phyloP scores from a whole-genome alignment of 1,140 invertebrate genomes.

The Drosophila triauraria region DNA sequence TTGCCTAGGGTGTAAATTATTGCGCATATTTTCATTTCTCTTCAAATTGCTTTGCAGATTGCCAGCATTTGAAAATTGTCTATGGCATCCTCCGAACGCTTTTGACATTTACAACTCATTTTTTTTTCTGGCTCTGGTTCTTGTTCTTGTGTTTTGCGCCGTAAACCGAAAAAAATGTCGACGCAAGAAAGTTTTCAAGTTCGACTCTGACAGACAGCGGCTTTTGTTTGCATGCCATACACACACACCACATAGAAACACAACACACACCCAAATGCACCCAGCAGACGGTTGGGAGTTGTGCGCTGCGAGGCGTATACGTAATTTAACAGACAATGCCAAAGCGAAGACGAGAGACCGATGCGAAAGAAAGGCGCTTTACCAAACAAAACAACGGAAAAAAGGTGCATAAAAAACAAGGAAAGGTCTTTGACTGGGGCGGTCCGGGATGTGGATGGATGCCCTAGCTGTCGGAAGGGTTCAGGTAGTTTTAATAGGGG shows the following conservation, averaged over 20 bases:
- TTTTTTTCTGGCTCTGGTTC: conserved; percentile 43
- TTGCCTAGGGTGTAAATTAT: conserved; percentile 82
- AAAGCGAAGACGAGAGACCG: conserved; percentile 42
- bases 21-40: conserved; percentile 81
- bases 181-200: conserved; percentile 74
- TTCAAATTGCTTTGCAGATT: conserved; percentile 81
- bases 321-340: conserved; percentile 79
- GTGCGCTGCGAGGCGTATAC: conserved; percentile 76
- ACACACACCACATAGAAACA: conserved; percentile 27
- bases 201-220: conserved; percentile 76
- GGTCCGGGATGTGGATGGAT: conserved; percentile 25
- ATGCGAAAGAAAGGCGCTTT: conserved; percentile 47
- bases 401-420: conserved; percentile 50
- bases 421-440: conserved; percentile 77
- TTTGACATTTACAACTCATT: conserved; percentile 83
- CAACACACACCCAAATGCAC: conserved; percentile 26
- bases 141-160: conserved; percentile 20
- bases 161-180: conserved; percentile 55
- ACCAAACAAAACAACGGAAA: conserved; percentile 44
- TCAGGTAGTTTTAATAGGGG: conserved; percentile 22
- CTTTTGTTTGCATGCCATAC: conserved; percentile 76
- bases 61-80: conserved; percentile 79
- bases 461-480: conserved; percentile 20
- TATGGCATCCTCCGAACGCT: conserved; percentile 69
- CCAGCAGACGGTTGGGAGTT: conserved; percentile 44